These are phyloP conservation scores for Progne subis DNA, from an alignment of 2,113 vertebrate genomes.

Conservation along the genomic window DNA sequence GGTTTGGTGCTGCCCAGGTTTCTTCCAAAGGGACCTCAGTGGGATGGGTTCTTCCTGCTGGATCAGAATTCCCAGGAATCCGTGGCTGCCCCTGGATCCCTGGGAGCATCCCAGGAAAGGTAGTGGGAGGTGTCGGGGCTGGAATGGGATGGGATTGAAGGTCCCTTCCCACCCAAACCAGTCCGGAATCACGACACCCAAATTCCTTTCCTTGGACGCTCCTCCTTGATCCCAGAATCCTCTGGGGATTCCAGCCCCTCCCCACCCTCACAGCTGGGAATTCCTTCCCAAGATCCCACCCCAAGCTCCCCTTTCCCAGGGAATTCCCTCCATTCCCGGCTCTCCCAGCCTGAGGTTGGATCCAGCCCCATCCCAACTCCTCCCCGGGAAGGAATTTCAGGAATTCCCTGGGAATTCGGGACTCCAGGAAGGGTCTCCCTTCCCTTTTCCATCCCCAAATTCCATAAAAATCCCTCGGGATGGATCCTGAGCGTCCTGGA, in stretches of 20 bases:
- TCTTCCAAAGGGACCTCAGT: not conserved
- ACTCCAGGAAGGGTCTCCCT: not conserved
- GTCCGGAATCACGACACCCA: not conserved
- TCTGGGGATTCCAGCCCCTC: not conserved
- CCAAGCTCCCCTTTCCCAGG: not conserved
- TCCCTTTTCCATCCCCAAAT: not conserved
- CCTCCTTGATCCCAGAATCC: not conserved
- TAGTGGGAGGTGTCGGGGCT: rapidly evolving
- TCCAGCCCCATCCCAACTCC: too few species aligned
- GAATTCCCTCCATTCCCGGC: not conserved
- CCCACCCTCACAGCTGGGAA: not conserved
- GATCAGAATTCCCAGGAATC: not conserved
- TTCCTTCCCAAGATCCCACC: not conserved
- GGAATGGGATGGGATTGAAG: not conserved
- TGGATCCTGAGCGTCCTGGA: not conserved
- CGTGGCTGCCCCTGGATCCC: not conserved
- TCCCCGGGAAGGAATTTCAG: not conserved
- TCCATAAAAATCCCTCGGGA: not conserved
- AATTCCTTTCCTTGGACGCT: not conserved
- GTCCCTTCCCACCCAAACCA: not conserved
- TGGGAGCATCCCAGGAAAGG: not conserved
- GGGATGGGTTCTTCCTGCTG: not conserved
- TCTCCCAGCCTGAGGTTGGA: not conserved
- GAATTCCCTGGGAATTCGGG: not conserved
- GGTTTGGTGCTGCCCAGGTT: not conserved